Conservation (phyloP, 2,797 vertebrate species). For the Hippopotamyrus pictus region DNA sequence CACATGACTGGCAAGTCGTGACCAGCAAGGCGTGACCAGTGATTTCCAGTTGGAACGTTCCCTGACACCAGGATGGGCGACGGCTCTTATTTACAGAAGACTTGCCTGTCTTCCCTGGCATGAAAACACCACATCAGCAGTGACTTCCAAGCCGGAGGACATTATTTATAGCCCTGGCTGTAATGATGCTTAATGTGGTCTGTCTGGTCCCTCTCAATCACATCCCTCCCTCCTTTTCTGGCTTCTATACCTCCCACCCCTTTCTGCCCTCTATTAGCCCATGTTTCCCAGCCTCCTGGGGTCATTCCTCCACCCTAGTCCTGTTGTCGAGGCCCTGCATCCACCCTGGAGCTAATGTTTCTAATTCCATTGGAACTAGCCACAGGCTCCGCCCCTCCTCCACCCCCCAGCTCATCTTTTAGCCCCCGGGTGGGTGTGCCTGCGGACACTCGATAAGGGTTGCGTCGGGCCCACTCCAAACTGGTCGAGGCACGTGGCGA, state of each 20-base stretch:
- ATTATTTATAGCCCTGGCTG: constrained; percentile 47
- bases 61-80: background rate
- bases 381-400: constrained; percentile 22
- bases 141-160: constrained; percentile 22
- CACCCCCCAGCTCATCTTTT: constrained; percentile 36
- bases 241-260: constrained; percentile 37
- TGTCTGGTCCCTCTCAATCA: constrained; percentile 41
- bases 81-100: constrained; percentile 39
- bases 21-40: background rate
- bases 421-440: constrained; percentile 46
- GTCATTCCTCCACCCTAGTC: constrained; percentile 50
- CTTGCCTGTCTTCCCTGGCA: constrained; percentile 27
- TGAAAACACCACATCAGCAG: constrained; percentile 28
- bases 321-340: constrained; percentile 44
- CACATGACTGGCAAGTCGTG: background rate
- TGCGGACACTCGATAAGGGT: constrained; percentile 68
- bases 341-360: constrained; percentile 56
- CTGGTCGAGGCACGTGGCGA: constrained; percentile 36
- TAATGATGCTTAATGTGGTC: constrained; percentile 46
- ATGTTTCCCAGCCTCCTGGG: constrained; percentile 45
- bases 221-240: constrained; percentile 27
- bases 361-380: constrained; percentile 57
- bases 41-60: background rate
- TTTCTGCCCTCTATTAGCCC: constrained; percentile 37
- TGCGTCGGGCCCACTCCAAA: constrained; percentile 41